Percentiles rank a stretch among this genome's conserved stretches.
Conservation (phyloP, 2,888 invertebrate species). For the Entomobrya multifasciata region DNA sequence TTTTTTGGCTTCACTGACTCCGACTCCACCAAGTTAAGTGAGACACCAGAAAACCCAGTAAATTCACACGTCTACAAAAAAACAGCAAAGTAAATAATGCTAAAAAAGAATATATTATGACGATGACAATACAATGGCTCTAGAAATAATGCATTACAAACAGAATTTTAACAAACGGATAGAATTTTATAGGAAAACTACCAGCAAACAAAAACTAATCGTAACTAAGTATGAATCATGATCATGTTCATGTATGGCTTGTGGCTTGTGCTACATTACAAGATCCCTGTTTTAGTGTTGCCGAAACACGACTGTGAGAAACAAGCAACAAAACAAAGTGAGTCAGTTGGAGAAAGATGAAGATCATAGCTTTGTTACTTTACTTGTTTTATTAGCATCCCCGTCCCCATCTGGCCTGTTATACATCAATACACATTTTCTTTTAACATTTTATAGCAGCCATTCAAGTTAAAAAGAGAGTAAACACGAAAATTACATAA, state of each 20-base stretch:
- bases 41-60: neutral
- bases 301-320: neutral
- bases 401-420: constrained; percentile 34
- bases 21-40: too few species aligned
- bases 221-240: constrained; percentile 11
- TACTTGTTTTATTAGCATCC: too few species aligned
- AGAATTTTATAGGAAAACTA: constrained; percentile 13
- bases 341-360: neutral
- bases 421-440: too few species aligned
- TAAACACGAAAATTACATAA: neutral
- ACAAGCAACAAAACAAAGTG: neutral
- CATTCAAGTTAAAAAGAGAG: neutral
- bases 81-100: constrained; percentile 10
- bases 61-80: constrained; percentile 29
- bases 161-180: too few species aligned
- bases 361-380: neutral
- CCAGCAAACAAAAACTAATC: neutral
- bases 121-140: constrained; percentile 20
- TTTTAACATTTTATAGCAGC: neutral
- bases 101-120: neutral
- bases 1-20: constrained; percentile 51
- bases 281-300: neutral
- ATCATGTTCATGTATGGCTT: too few species aligned
- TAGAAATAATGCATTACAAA: too few species aligned
- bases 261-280: neutral